These are phyloP conservation scores for Lamproptera curius DNA, from an alignment of 2,888 invertebrate genomes.

Conservation along the genomic window DNA sequence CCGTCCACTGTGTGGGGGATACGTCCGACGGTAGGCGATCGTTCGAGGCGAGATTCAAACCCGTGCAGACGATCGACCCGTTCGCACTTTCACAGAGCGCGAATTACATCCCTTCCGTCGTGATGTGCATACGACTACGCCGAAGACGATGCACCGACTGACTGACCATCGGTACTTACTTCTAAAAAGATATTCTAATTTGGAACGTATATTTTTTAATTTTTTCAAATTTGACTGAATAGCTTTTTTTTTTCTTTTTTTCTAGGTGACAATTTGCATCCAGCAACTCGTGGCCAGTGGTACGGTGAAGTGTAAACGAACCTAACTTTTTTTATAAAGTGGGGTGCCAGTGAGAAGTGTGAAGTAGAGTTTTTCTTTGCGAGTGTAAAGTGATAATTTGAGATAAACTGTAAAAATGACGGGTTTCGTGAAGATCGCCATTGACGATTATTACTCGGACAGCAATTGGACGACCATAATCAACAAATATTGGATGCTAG, in stretches of 20 bases:
- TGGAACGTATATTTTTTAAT: constrained; percentile 10
- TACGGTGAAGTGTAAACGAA: constrained; percentile 31
- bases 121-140: constrained; percentile 38
- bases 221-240: no score
- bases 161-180: constrained; percentile 36
- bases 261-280: constrained; percentile 67
- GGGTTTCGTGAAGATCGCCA: constrained; percentile 82
- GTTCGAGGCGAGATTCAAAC: constrained; percentile 67
- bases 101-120: constrained; percentile 67
- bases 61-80: constrained; percentile 49
- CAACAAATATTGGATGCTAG: constrained; percentile 83
- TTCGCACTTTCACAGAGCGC: constrained; percentile 63
- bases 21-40: constrained; percentile 49
- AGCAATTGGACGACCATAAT: constrained; percentile 81
- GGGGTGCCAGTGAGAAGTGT: constrained; percentile 51
- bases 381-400: constrained; percentile 27
- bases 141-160: constrained; percentile 29
- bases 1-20: constrained; percentile 57
- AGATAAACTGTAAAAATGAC: constrained; percentile 62
- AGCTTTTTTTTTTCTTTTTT: constrained; percentile 28
- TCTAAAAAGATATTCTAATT: no score
- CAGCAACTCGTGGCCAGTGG: constrained; percentile 56
- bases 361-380: no score
- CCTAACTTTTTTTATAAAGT: constrained; percentile 42
- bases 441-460: constrained; percentile 81